Conservation (phyloP, 2,113 vertebrate species). For the Leiothrix lutea region DNA sequence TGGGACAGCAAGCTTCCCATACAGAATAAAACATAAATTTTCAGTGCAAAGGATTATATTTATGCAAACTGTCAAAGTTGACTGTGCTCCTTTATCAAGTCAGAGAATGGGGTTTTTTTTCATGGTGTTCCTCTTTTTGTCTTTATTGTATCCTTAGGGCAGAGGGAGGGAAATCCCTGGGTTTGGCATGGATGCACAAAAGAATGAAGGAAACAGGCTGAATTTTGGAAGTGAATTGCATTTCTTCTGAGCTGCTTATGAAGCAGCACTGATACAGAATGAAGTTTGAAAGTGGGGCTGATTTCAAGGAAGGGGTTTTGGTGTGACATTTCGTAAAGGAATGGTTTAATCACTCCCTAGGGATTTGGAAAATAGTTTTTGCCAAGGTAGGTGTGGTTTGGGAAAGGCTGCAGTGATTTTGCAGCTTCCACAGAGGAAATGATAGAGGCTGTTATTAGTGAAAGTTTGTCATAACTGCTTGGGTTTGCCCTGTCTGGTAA, state of each 20-base stretch:
- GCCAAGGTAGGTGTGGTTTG: constrained; percentile 83
- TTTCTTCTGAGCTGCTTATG: constrained; percentile 81
- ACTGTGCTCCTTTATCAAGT: constrained; percentile 38
- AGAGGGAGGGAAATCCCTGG: background rate
- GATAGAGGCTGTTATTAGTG: constrained; percentile 44
- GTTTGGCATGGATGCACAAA: background rate
- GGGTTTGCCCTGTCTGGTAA: constrained; percentile 84
- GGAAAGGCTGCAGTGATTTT: constrained; percentile 80
- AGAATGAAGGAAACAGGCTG: background rate
- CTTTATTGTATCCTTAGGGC: constrained; percentile 71
- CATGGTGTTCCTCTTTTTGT: constrained; percentile 74
- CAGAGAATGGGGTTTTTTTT: constrained; percentile 77
- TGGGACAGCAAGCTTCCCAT: constrained; percentile 75
- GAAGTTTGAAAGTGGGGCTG: constrained; percentile 82
- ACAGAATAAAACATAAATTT: constrained; percentile 63
- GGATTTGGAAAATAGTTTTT: constrained; percentile 83
- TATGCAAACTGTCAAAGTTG: background rate
- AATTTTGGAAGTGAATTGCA: constrained; percentile 79
- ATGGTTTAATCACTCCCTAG: constrained; percentile 74
- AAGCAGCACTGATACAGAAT: constrained; percentile 80
- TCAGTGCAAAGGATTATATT: background rate
- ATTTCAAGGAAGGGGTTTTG: constrained; percentile 80
- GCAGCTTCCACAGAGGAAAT: constrained; percentile 76
- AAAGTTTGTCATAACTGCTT: constrained; percentile 70
- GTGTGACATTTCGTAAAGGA: constrained; percentile 84